Conservation (phyloP, 1,140 invertebrate genomes). For the Theocolax elegans region DNA sequence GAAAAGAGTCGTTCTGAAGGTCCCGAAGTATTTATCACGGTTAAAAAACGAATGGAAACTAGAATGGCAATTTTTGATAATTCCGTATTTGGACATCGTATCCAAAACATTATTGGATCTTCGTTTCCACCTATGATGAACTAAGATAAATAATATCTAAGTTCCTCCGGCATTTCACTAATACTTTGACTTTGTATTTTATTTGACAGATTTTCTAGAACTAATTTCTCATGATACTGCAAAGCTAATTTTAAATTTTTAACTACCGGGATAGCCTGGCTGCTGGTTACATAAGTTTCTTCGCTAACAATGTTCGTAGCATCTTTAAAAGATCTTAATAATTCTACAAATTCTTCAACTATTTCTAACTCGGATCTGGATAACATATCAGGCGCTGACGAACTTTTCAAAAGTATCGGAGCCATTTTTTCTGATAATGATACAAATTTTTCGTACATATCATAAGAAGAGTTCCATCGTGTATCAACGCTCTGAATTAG, state of each 20-base stretch:
- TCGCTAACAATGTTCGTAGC: slow-evolving; percentile 45
- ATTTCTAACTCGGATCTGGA: slow-evolving; percentile 37
- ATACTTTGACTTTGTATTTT: neutral
- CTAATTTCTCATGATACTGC: neutral
- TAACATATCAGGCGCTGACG: slow-evolving; percentile 38
- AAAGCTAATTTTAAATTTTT: slow-evolving; percentile 23
- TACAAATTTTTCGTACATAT: slow-evolving; percentile 43
- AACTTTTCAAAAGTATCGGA: slow-evolving; percentile 30
- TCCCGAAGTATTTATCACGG: neutral
- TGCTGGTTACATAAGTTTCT: slow-evolving; percentile 47
- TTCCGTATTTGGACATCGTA: neutral
- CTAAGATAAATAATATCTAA: neutral
- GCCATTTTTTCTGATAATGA: slow-evolving; percentile 32
- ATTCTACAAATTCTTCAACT: slow-evolving; percentile 29
- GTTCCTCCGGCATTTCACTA: too few relatives aligned
- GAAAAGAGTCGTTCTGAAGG: neutral
- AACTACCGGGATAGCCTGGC: slow-evolving; percentile 44
- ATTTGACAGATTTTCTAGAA: slow-evolving; percentile 24
- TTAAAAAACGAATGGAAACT: too few relatives aligned
- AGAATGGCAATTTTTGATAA: neutral
- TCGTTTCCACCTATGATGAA: neutral
- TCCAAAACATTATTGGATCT: neutral
- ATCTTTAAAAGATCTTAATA: slow-evolving; percentile 49
- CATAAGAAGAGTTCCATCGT: slow-evolving; percentile 44
- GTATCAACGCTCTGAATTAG: slow-evolving; percentile 43